These are phyloP conservation scores for Mus minutoides DNA, from an alignment of 2,797 vertebrate species.

Conservation along the genomic window DNA sequence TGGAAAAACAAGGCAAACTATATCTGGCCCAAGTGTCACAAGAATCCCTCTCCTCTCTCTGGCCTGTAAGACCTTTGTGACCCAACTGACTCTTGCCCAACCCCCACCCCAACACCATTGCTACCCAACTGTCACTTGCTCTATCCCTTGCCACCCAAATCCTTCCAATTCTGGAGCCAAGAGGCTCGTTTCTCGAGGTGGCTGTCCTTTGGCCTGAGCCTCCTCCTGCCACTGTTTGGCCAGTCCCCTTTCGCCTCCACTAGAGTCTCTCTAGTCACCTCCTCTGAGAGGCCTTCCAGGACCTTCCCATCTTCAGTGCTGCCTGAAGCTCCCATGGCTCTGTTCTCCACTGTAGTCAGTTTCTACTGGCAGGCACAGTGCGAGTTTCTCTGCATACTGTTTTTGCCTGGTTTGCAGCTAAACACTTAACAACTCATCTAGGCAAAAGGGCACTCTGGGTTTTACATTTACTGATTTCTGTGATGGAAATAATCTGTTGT, in stretches of 20 bases:
- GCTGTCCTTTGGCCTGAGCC: background rate
- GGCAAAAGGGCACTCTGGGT: background rate
- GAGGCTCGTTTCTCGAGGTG: background rate
- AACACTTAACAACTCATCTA: background rate
- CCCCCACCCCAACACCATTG: background rate
- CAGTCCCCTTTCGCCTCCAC: background rate
- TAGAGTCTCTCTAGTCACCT: background rate
- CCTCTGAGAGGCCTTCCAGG: background rate
- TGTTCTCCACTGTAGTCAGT: accelerated
- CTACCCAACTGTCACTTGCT: background rate
- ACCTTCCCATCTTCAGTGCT: background rate
- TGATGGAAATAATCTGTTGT: background rate
- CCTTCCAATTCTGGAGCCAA: background rate
- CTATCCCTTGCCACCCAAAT: background rate
- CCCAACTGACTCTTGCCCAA: background rate
- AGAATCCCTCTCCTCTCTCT: background rate
- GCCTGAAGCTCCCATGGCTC: background rate
- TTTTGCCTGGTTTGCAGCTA: background rate
- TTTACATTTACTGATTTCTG: background rate
- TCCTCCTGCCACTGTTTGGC: background rate
- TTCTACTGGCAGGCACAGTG: background rate
- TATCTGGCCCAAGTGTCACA: background rate
- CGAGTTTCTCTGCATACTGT: accelerated
- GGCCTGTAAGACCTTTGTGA: background rate
- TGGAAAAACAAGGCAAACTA: background rate